Evolutionary conservation across 2,888 invertebrate species (phyloP).

Genomic region (Rhaphigaster nebulosa): DNA sequence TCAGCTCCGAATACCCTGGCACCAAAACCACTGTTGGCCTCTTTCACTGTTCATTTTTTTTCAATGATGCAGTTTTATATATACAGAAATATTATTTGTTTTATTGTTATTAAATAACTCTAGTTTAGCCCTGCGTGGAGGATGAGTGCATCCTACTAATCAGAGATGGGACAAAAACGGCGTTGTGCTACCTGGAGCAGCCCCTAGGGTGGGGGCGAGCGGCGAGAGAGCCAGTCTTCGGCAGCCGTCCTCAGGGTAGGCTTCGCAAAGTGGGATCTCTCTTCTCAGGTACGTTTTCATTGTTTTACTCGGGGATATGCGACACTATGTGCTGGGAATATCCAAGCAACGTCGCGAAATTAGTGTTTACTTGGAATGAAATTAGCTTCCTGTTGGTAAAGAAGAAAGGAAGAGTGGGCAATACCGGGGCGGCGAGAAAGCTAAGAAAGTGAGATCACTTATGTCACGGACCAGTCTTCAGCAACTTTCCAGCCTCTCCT

Average conservation of each 20-base stretch:
- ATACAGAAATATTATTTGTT: too few relatives aligned
- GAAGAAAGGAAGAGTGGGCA: not conserved
- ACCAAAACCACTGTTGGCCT: too few relatives aligned
- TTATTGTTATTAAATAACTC: not conserved
- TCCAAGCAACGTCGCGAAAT: too few relatives aligned
- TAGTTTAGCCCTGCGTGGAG: not conserved
- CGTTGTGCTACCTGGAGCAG: not conserved
- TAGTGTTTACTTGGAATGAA: not conserved
- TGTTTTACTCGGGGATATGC: not conserved
- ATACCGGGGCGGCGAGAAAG: conserved; percentile 6
- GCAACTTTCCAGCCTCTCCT: conserved; percentile 42
- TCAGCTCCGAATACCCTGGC: too few relatives aligned
- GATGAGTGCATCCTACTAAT: not conserved
- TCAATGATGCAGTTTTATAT: too few relatives aligned
- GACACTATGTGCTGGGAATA: not conserved
- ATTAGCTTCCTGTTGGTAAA: not conserved
- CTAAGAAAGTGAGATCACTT: conserved; percentile 57
- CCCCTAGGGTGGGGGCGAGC: conserved; percentile 46
- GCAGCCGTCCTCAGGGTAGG: not conserved
- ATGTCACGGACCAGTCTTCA: conserved; percentile 55
- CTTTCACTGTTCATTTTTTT: too few relatives aligned
- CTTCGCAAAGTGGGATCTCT: not conserved
- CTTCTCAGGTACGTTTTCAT: not conserved
- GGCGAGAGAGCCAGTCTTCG: conserved; percentile 45
- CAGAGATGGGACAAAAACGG: not conserved